Percentiles rank a stretch among this genome's conserved stretches.
Conservation (phyloP, 2,113 vertebrate species). For the Heterocephalus glaber region DNA sequence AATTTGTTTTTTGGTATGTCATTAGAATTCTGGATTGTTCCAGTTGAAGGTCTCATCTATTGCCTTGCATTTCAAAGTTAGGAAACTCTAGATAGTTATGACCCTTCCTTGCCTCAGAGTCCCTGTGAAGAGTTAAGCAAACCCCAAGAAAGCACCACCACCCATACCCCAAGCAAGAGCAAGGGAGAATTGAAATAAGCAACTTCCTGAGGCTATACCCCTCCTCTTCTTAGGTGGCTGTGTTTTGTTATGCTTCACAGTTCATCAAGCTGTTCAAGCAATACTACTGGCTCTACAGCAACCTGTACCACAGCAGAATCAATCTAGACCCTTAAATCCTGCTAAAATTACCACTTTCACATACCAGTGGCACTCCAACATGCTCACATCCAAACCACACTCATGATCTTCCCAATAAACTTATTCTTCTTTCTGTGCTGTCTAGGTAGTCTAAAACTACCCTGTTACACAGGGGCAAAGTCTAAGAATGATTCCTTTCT, state of each 20-base stretch:
- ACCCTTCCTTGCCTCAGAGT: too few relatives aligned
- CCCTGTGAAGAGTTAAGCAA: background rate
- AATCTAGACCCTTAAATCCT: background rate
- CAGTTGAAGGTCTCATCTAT: background rate
- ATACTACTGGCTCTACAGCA: background rate
- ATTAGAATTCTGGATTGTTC: background rate
- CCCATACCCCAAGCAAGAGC: background rate
- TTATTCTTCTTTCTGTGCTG: background rate
- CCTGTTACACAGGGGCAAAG: background rate
- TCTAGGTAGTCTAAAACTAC: background rate
- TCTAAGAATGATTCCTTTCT: background rate
- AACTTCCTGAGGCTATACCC: background rate
- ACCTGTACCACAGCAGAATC: background rate
- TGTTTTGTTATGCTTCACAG: background rate
- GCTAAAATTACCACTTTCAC: background rate
- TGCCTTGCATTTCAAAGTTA: background rate
- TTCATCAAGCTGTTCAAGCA: background rate
- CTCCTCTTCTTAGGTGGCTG: too few relatives aligned
- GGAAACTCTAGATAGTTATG: background rate
- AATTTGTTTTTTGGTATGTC: background rate
- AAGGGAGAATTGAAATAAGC: background rate
- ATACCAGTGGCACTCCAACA: background rate
- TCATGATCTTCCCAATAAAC: background rate
- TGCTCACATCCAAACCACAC: background rate
- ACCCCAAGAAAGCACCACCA: background rate